Percentiles rank a stretch among this genome's conserved stretches.
Evolutionary conservation across 2,888 invertebrate genomes (phyloP).

Genomic region (Luffia ferchaultella): DNA sequence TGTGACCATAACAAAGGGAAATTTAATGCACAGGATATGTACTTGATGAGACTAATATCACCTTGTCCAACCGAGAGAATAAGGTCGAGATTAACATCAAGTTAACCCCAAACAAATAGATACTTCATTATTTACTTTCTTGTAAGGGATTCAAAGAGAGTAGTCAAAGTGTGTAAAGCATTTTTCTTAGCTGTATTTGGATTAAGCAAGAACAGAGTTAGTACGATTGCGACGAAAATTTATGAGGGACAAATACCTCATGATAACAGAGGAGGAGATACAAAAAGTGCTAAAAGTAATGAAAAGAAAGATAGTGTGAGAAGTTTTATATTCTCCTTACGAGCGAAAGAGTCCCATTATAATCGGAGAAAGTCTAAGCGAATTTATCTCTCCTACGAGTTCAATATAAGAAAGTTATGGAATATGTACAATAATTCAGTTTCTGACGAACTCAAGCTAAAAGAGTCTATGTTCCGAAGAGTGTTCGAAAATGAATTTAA

Average conservation of each 20-base stretch:
- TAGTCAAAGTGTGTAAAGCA: neutral
- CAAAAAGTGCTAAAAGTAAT: constrained; percentile 4
- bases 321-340: constrained; percentile 5
- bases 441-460: constrained; percentile 2
- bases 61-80: too few species aligned
- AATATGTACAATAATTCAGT: constrained; percentile 6
- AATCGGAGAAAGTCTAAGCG: constrained; percentile 6
- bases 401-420: constrained; percentile 2
- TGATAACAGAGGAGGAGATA: constrained; percentile 4
- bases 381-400: constrained; percentile 4
- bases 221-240: neutral
- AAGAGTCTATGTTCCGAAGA: constrained; percentile 5
- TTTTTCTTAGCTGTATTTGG: neutral
- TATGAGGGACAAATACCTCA: constrained; percentile 1
- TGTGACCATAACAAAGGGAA: too few species aligned
- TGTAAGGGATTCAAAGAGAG: too few species aligned
- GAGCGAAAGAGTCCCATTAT: constrained; percentile 6
- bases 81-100: too few species aligned
- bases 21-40: too few species aligned
- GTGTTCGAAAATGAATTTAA: constrained; percentile 5
- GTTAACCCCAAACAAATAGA: too few species aligned
- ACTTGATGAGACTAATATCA: too few species aligned
- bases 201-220: neutral
- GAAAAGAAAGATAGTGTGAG: constrained; percentile 4
- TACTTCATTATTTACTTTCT: too few species aligned